A percentile compares a stretch with the other conserved stretches of the same genome.
Evolutionary conservation across 2,888 invertebrate species (phyloP).

Genomic region (Liopterus haemorrhoidalis): DNA sequence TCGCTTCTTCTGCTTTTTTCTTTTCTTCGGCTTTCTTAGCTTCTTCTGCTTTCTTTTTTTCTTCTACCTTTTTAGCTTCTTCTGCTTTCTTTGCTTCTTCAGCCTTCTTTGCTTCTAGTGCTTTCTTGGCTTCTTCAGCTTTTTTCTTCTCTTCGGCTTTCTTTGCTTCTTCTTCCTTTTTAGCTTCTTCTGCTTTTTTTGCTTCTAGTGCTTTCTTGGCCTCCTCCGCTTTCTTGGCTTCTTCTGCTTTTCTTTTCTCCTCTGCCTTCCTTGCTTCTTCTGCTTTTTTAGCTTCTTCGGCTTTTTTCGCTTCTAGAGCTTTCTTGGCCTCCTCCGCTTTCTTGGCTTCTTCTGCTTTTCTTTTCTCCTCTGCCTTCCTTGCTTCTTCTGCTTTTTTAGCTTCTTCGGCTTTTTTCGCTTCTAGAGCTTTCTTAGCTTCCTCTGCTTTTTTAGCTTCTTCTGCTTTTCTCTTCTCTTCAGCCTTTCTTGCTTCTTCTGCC

Average conservation of each 20-base stretch:
- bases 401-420: slow-evolving; percentile 45
- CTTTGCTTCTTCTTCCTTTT: slow-evolving; percentile 8
- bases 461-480: slow-evolving; percentile 24
- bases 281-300: slow-evolving; percentile 12
- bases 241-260: too few species aligned
- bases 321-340: slow-evolving; percentile 16
- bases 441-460: slow-evolving; percentile 34
- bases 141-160: background rate
- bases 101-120: slow-evolving; percentile 12
- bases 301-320: slow-evolving; percentile 11
- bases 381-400: slow-evolving; percentile 26
- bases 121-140: background rate
- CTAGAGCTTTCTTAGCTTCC: slow-evolving; percentile 36
- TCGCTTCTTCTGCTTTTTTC: slow-evolving; percentile 13
- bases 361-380: slow-evolving; percentile 25
- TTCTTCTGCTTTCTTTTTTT: slow-evolving; percentile 21
- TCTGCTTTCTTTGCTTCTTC: slow-evolving; percentile 14
- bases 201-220: slow-evolving; percentile 19
- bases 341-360: slow-evolving; percentile 13
- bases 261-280: slow-evolving; percentile 12
- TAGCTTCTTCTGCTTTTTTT: slow-evolving; percentile 8
- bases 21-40: slow-evolving; percentile 19
- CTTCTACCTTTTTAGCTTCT: slow-evolving; percentile 22
- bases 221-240: slow-evolving; percentile 19
- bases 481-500: slow-evolving; percentile 22